Evolutionary conservation across 2,797 vertebrate species (phyloP), one percentile per base, ranked within the genome.

Genomic region (Oryzias sinensis): DNA sequence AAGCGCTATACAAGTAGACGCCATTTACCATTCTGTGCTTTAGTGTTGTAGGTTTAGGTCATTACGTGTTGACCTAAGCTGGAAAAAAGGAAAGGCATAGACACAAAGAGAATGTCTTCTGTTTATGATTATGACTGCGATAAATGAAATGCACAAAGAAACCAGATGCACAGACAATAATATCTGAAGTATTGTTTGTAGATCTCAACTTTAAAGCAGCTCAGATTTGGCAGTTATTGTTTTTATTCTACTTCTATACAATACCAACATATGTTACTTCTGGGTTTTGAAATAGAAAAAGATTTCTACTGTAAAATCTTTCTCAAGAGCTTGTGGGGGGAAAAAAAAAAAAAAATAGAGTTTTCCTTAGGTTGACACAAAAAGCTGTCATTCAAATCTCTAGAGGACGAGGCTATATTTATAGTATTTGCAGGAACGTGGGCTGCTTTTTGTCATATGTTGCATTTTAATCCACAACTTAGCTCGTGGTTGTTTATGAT

Each of bases 401-500:
- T 27, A 60, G 74, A 60, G 74, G 45, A 58, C 40, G 52, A 9
- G 48, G 45, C 20, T 68, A 42, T 45, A 47, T 46, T 43, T 42
- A 55, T 20, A 41, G 18, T 54, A 67, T 67, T 17, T 53, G 57
- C 41, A 48, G 70, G 59, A 50, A 56, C 56, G 53, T 44, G 24
- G 46, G 69, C 25, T 66, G 55, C 54, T 59, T 53, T 64, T 50
- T 37, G 64, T 74, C 46, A 49, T 57, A 20, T 58, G 53, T 46
- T 79, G 55, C 68, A 71, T 77, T 58, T 81, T 65, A 64, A 79
- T 68, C 61, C 49, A 50, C 53, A 52, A 66, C 62, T 71, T 59
- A 77, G 57, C 59, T 70, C 9, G 29, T 54, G 66, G 50, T 57
- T 72, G 59, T 65, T 74, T 14, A 15, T 62, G 62, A 80, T 80